These are phyloP conservation scores for Sebastes steindachneri DNA, from an alignment of 2,797 vertebrate species.

Conservation along the genomic window DNA sequence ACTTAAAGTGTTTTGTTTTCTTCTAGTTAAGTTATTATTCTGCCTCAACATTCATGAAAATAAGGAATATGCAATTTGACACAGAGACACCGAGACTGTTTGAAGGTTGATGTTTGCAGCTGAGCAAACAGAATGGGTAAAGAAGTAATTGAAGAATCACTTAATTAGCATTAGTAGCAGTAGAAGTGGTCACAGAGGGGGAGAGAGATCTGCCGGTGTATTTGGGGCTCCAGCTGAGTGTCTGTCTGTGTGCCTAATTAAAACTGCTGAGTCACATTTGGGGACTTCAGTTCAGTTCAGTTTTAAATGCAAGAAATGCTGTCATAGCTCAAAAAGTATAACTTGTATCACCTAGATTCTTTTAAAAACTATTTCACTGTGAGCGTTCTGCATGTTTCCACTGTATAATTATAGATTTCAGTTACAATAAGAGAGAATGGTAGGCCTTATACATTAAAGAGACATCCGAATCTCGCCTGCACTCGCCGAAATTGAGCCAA, in stretches of 20 bases:
- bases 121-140: slow-evolving; percentile 38
- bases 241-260: slow-evolving; percentile 51
- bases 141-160: slow-evolving; percentile 40
- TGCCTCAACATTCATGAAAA: background rate
- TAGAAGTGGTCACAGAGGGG: slow-evolving; percentile 38
- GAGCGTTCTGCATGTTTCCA: background rate
- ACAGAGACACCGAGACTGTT: background rate
- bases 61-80: slow-evolving; percentile 7
- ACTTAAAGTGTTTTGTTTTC: background rate
- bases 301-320: slow-evolving; percentile 20
- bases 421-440: background rate
- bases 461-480: no score
- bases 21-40: background rate
- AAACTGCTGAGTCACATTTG: slow-evolving; percentile 57
- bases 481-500: no score
- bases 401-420: background rate
- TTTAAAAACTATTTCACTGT: background rate
- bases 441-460: background rate
- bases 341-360: background rate
- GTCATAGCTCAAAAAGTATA: background rate
- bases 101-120: slow-evolving; percentile 35
- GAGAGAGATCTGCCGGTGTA: slow-evolving; percentile 7
- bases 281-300: background rate
- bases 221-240: slow-evolving; percentile 43
- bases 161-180: slow-evolving; percentile 57